Conservation (phyloP, 1,140 invertebrate species). For the Brachionus manjavacas region DNA sequence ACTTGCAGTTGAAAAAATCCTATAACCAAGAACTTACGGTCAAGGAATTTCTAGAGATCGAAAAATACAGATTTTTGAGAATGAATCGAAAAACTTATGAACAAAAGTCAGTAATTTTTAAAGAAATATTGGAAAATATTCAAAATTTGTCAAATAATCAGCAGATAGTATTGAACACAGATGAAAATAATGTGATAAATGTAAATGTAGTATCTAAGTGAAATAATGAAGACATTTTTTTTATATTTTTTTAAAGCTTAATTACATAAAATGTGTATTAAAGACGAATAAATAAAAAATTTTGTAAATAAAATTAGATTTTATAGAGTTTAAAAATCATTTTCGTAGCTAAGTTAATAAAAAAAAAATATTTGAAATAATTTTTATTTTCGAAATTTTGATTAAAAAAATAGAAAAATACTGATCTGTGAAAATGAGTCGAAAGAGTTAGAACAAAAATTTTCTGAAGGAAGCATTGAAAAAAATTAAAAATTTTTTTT, state of each 20-base stretch:
- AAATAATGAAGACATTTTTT: no score
- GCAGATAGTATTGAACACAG: background rate
- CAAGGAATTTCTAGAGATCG: slow-evolving; percentile 7
- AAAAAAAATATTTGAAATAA: no score
- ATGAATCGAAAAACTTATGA: background rate
- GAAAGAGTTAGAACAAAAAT: no score
- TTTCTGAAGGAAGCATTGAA: no score
- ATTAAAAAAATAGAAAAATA: no score
- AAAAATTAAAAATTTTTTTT: no score
- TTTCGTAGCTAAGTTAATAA: no score
- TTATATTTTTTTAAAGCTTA: background rate
- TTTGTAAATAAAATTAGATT: background rate
- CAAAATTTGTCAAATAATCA: background rate
- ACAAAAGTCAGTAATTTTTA: background rate
- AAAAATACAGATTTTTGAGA: slow-evolving; percentile 29
- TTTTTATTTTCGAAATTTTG: no score
- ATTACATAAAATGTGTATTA: background rate
- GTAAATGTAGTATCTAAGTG: background rate
- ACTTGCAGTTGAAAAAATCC: slow-evolving; percentile 13
- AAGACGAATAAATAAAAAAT: background rate
- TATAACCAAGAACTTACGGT: background rate
- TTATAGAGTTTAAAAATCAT: no score
- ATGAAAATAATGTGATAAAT: background rate
- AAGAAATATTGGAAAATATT: background rate
- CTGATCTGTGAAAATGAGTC: no score